Evolutionary conservation across 2,797 vertebrate species (phyloP).

Genomic region (Discoglossus pictus): DNA sequence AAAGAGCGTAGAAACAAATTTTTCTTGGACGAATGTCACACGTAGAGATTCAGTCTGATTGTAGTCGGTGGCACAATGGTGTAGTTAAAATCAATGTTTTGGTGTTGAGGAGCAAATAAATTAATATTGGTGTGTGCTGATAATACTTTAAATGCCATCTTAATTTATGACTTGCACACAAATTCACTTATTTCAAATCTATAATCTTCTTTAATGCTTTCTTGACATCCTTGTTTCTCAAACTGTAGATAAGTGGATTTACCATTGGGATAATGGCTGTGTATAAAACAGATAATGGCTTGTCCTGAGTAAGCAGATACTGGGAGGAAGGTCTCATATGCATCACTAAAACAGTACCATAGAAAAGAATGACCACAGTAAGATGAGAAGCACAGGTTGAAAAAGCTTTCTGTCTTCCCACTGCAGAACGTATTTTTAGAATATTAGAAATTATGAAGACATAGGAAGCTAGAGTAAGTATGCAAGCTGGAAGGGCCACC

Average conservation of each 20-base stretch:
- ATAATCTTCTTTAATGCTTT: conserved; percentile 27
- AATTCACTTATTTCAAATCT: too few relatives aligned
- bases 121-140: too few relatives aligned
- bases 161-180: too few relatives aligned
- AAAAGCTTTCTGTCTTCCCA: conserved; percentile 22
- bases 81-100: too few relatives aligned
- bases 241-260: conserved; percentile 55
- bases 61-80: too few relatives aligned
- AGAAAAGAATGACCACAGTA: conserved; percentile 44
- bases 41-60: too few relatives aligned
- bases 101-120: too few relatives aligned
- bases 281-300: conserved; percentile 51
- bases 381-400: conserved; percentile 49
- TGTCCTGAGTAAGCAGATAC: conserved; percentile 42
- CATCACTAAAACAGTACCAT: conserved; percentile 50
- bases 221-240: conserved; percentile 57
- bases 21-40: too few relatives aligned
- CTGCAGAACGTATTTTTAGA: conserved; percentile 16
- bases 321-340: conserved; percentile 47
- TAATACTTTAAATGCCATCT: too few relatives aligned
- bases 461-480: conserved; percentile 38
- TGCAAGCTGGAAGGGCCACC: conserved; percentile 30
- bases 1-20: too few relatives aligned
- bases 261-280: conserved; percentile 53
- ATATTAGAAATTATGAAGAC: conserved; percentile 48